These are phyloP conservation scores for Metellina segmentata DNA, from an alignment of 2,888 invertebrate genomes.

Conservation along the genomic window DNA sequence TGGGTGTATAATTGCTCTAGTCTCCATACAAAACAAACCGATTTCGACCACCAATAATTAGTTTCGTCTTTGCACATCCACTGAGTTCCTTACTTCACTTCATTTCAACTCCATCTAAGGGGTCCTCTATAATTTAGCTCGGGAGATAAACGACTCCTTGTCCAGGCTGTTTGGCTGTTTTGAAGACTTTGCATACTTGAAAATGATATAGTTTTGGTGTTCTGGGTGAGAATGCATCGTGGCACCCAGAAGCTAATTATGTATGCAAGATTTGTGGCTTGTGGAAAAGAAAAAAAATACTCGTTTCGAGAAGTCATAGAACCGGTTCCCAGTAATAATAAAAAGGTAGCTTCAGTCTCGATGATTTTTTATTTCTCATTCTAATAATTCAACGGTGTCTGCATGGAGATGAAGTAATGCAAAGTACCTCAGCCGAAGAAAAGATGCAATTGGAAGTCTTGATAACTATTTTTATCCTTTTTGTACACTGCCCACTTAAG, in stretches of 20 bases:
- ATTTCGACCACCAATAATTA: conserved; percentile 9
- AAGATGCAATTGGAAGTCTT: background rate
- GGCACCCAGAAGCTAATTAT: conserved; percentile 56
- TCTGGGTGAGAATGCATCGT: conserved; percentile 26
- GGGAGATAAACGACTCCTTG: conserved; percentile 28
- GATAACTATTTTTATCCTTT: conserved; percentile 1
- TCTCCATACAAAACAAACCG: background rate
- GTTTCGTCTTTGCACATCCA: conserved; percentile 12
- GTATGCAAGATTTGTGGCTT: conserved; percentile 65
- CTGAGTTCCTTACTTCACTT: background rate
- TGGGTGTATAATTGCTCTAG: too few species aligned
- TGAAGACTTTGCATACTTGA: conserved; percentile 41
- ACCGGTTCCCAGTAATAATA: conserved; percentile 33
- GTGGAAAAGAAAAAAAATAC: conserved; percentile 39
- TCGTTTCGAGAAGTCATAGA: conserved; percentile 32
- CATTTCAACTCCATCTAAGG: background rate
- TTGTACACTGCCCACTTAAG: background rate
- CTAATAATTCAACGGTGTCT: conserved; percentile 55
- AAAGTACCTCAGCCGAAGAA: too few species aligned
- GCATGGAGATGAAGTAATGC: background rate
- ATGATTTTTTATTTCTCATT: conserved; percentile 31
- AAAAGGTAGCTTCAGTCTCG: conserved; percentile 37
- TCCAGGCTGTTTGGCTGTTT: background rate
- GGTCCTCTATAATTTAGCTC: conserved; percentile 36
- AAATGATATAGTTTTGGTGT: conserved; percentile 42